Evolutionary conservation across 2,113 vertebrate genomes (phyloP).

Genomic region (Lates calcarifer): DNA sequence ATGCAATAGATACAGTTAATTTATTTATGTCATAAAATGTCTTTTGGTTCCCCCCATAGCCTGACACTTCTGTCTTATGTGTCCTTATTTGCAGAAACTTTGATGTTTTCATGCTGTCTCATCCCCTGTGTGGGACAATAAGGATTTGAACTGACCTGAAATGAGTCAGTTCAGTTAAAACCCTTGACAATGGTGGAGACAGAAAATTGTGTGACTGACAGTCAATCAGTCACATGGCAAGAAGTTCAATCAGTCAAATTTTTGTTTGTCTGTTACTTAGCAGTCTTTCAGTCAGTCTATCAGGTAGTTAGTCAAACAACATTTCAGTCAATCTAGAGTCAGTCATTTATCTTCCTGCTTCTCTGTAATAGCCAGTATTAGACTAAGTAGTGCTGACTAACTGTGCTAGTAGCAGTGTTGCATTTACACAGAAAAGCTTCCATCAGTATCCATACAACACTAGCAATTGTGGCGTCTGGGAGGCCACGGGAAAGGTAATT

Average conservation of each 20-base stretch:
- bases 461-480: conserved; percentile 79
- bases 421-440: conserved; percentile 78
- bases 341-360: conserved; percentile 63
- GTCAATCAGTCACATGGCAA: conserved; percentile 7
- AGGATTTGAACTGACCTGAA: neutral
- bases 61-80: neutral
- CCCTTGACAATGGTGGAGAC: neutral
- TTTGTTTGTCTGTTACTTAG: conserved; percentile 38
- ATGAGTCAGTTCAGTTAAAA: neutral
- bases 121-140: neutral
- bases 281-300: conserved; percentile 45
- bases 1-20: too few relatives aligned
- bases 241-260: conserved; percentile 8
- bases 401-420: conserved; percentile 58
- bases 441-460: conserved; percentile 86
- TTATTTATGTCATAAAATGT: neutral
- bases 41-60: too few relatives aligned
- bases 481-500: conserved; percentile 84
- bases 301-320: conserved; percentile 52
- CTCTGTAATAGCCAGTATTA: conserved; percentile 71
- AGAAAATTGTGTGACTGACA: conserved; percentile 7
- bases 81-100: too few relatives aligned
- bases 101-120: neutral
- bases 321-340: conserved; percentile 52
- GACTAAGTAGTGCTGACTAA: conserved; percentile 73